phyloP scores from a whole-genome alignment of 1,140 invertebrate species.

The Aricia agestis region DNA sequence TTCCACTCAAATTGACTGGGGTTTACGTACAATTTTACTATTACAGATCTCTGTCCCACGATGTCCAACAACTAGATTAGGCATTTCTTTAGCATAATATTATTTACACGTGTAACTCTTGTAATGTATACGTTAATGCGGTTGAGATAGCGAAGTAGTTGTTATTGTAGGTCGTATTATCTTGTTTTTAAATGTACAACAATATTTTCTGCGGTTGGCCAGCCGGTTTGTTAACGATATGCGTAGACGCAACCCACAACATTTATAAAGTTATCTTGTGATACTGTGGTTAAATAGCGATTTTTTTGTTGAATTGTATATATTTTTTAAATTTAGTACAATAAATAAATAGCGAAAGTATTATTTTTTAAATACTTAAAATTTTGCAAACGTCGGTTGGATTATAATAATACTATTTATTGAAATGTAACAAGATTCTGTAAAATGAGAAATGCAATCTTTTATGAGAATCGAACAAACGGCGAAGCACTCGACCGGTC shows the following conservation, averaged over 20 bases:
- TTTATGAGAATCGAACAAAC: conserved; percentile 66
- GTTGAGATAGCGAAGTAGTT: background rate
- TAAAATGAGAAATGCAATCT: conserved; percentile 69
- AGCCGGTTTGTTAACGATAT: background rate
- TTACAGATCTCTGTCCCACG: background rate
- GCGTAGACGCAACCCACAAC: background rate
- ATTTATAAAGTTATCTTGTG: no score
- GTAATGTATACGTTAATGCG: no score
- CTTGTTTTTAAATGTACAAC: background rate
- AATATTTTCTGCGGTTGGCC: background rate
- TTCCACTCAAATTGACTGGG: conserved; percentile 61
- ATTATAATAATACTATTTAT: background rate
- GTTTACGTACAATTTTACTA: conserved; percentile 53
- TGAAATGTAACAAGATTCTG: background rate
- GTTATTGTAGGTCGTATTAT: background rate
- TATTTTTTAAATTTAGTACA: no score
- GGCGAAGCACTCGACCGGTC: conserved; percentile 61
- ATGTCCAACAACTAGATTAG: background rate
- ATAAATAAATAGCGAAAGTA: no score
- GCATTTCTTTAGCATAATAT: no score
- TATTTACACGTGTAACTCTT: no score
- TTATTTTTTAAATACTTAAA: no score
- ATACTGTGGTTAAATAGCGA: no score
- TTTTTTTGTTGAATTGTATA: no score
- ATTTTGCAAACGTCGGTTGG: background rate